Evolutionary conservation across 2,113 vertebrate genomes (phyloP).

Genomic region (Leptobrachium leishanense): DNA sequence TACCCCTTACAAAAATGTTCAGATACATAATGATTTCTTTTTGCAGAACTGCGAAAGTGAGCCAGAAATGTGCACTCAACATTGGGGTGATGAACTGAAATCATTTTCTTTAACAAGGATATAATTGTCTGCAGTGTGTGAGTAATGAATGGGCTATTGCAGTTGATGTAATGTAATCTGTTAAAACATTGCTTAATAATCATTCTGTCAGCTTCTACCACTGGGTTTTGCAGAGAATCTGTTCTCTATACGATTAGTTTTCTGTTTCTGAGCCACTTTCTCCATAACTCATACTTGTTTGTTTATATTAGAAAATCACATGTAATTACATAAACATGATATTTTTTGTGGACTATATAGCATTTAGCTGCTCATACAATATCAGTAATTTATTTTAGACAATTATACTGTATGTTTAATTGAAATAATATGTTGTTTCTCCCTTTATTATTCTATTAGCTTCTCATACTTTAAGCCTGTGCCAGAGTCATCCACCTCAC

Average conservation of each 20-base stretch:
- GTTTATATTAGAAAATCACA: not conserved
- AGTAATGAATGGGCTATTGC: slow-evolving; percentile 40
- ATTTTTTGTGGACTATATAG: no score
- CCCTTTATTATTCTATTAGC: no score
- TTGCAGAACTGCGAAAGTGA: slow-evolving; percentile 2
- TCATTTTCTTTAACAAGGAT: slow-evolving; percentile 37
- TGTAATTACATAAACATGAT: no score
- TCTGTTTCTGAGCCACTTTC: not conserved
- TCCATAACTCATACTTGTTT: not conserved
- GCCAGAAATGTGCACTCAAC: slow-evolving; percentile 3
- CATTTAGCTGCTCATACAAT: no score
- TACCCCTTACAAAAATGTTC: slow-evolving; percentile 22
- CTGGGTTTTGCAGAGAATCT: not conserved
- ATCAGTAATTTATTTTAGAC: no score
- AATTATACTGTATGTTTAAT: no score
- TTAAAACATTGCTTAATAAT: slow-evolving; percentile 21
- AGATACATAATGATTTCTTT: slow-evolving; percentile 30
- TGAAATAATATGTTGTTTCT: no score
- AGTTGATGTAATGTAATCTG: slow-evolving; percentile 34
- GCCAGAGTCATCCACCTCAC: no score
- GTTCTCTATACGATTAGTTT: not conserved
- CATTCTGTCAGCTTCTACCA: slow-evolving; percentile 4
- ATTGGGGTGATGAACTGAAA: slow-evolving; percentile 28
- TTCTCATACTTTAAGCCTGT: no score
- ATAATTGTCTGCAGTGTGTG: slow-evolving; percentile 32